phyloP scores from a whole-genome alignment of 2,797 vertebrate species.

The Morus bassanus region DNA sequence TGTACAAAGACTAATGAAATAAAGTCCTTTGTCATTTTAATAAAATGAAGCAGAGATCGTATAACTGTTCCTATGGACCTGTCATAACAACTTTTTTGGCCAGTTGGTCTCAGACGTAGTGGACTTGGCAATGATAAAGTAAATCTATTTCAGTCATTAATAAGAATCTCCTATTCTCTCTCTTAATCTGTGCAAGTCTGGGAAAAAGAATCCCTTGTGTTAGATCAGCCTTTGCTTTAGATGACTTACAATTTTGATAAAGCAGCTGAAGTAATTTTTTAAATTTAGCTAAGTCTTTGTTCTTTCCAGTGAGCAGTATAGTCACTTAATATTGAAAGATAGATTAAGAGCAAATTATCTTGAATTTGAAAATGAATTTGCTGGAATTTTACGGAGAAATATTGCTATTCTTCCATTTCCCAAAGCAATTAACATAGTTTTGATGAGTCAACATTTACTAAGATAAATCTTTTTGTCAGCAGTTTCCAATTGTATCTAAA shows the following conservation, averaged over 20 bases:
- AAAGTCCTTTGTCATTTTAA: background rate
- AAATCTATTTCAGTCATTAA: background rate
- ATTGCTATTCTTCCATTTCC: constrained; percentile 1
- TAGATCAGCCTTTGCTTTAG: constrained; percentile 12
- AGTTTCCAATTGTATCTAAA: background rate
- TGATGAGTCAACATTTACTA: background rate
- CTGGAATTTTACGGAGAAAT: constrained; percentile 35
- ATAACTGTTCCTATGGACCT: background rate
- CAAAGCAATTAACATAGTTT: constrained; percentile 23
- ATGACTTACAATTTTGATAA: constrained; percentile 10
- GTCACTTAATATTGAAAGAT: constrained; percentile 15
- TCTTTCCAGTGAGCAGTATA: background rate
- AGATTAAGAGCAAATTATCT: constrained; percentile 49
- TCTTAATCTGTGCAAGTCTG: background rate
- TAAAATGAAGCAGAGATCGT: background rate
- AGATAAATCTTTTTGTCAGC: background rate
- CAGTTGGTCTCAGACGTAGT: background rate
- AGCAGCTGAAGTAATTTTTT: background rate
- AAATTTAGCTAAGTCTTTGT: constrained; percentile 36
- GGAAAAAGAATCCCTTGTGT: rapidly evolving
- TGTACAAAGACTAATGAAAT: background rate
- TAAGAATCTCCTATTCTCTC: background rate
- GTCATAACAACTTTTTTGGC: background rate
- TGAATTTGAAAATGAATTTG: constrained; percentile 50
- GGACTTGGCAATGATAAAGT: background rate